Evolutionary conservation across 1,140 invertebrate genomes (phyloP), one percentile per base, ranked within the genome.

Genomic region (Homalodisca vitripennis): DNA sequence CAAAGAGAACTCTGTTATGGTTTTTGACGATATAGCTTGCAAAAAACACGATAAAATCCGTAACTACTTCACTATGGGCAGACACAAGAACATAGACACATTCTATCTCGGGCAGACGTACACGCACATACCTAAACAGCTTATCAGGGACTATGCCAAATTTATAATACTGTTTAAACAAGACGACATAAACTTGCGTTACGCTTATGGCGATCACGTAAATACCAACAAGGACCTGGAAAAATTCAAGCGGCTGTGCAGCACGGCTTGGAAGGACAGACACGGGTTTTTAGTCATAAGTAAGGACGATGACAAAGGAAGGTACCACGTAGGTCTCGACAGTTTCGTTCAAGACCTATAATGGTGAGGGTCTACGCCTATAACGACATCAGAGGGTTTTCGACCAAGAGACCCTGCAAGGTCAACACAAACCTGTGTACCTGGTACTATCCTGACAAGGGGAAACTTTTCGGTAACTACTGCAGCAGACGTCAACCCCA

Each of bases 51-150:
- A n/a, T n/a, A n/a, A n/a, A n/a, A n/a, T n/a, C n/a, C n/a, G n/a
- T n/a, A n/a, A n/a, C n/a, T n/a, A n/a, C n/a, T n/a, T n/a, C n/a
- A n/a, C n/a, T n/a, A n/a, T n/a, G n/a, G n/a, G n/a, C n/a, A n/a
- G n/a, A n/a, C n/a, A n/a, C n/a, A n/a, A n/a, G n/a, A n/a, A n/a
- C n/a, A n/a, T n/a, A n/a, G n/a, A n/a, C n/a, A n/a, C n/a, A n/a
- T n/a, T n/a, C 78, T 81, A 79, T 74, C 71, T 81, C 20, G 75
- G 62, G 70, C 77, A 80, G 74, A 77, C 77, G 12, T 80, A 79
- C 70, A 68, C 75, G 13, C 68, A 70, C 31, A 77, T 79, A 51
- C 77, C 76, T 10, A 81, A 82, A 75, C 77, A 79, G 71, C 62
- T 80, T 14, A 71, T 79, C 32, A 66, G 76, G n/a, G 78, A 80